phyloP scores from a whole-genome alignment of 2,797 vertebrate genomes.

The Diglossa cyanea region DNA sequence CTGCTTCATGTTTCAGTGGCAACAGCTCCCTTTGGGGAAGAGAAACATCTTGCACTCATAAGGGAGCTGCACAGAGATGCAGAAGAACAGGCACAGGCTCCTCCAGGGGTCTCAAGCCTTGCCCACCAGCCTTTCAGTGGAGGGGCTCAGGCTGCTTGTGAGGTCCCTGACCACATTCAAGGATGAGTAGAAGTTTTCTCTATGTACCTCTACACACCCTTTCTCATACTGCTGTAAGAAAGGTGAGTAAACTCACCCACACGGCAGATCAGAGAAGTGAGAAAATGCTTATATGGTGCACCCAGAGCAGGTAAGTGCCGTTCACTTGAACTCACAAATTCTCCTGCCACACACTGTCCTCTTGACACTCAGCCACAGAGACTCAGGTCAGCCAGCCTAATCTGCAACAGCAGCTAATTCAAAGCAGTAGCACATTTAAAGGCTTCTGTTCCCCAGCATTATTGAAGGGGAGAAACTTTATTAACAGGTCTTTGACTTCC shows the following conservation, averaged over 20 bases:
- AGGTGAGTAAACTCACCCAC: not conserved
- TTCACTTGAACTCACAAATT: not conserved
- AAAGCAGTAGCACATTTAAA: not conserved
- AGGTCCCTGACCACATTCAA: not conserved
- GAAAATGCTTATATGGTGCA: accelerated
- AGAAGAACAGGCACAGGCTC: not conserved
- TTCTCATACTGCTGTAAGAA: not conserved
- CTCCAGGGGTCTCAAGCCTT: not conserved
- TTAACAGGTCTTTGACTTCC: not conserved
- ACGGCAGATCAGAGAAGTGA: not conserved
- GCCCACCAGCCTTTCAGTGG: not conserved
- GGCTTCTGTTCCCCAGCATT: not conserved
- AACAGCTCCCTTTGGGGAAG: not conserved
- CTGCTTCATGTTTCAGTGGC: not conserved
- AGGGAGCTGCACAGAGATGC: not conserved
- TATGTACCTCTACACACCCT: not conserved
- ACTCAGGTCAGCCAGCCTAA: not conserved
- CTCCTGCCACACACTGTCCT: not conserved
- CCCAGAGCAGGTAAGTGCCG: not conserved
- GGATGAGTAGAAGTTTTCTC: not conserved
- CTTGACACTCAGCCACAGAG: not conserved
- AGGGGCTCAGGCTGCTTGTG: not conserved
- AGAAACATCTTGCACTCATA: accelerated
- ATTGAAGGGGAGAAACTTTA: not conserved
- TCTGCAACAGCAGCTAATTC: not conserved